A percentile compares a stretch with the other conserved stretches of the same genome.
Evolutionary conservation across 2,797 vertebrate species (phyloP).

Genomic region (Gymnodraco acuticeps): DNA sequence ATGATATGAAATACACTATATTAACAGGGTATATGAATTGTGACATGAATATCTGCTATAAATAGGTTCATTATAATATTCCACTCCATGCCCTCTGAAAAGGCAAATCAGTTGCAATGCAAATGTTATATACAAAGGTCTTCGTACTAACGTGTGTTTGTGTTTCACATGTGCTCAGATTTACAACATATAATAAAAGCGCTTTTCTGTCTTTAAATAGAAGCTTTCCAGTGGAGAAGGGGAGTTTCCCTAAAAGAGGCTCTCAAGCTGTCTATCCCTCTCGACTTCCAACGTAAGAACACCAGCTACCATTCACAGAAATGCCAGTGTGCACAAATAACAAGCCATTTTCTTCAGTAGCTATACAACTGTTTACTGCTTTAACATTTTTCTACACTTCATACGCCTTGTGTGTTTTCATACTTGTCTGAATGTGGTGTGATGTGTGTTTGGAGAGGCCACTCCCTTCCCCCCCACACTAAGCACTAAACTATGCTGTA

Average conservation of each 20-base stretch:
- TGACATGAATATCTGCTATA: not conserved
- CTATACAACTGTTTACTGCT: slow-evolving; percentile 1
- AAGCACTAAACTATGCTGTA: slow-evolving; percentile 43
- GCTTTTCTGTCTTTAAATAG: slow-evolving; percentile 54
- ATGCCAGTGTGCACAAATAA: slow-evolving; percentile 20
- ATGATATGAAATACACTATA: too few species aligned
- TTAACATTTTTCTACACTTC: not conserved
- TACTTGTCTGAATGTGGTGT: slow-evolving; percentile 15
- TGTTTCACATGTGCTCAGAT: slow-evolving; percentile 41
- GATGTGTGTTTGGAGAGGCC: slow-evolving; percentile 30
- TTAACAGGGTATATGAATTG: too few species aligned
- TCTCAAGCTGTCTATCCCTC: slow-evolving; percentile 1
- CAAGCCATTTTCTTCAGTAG: not conserved
- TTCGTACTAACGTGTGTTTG: slow-evolving; percentile 15
- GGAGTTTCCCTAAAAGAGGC: slow-evolving; percentile 47
- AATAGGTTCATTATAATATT: not conserved
- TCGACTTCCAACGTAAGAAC: not conserved
- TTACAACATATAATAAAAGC: slow-evolving; percentile 8
- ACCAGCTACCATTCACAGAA: slow-evolving; percentile 34
- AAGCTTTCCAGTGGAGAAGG: slow-evolving; percentile 35
- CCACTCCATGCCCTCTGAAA: not conserved
- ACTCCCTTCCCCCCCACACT: slow-evolving; percentile 50
- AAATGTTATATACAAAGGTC: slow-evolving; percentile 3
- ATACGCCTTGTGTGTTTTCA: slow-evolving; percentile 11
- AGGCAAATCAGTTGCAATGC: slow-evolving; percentile 1